Percentiles rank a stretch among this genome's conserved stretches.
Evolutionary conservation across 2,888 invertebrate genomes (phyloP).

Genomic region (Clostera curtula): DNA sequence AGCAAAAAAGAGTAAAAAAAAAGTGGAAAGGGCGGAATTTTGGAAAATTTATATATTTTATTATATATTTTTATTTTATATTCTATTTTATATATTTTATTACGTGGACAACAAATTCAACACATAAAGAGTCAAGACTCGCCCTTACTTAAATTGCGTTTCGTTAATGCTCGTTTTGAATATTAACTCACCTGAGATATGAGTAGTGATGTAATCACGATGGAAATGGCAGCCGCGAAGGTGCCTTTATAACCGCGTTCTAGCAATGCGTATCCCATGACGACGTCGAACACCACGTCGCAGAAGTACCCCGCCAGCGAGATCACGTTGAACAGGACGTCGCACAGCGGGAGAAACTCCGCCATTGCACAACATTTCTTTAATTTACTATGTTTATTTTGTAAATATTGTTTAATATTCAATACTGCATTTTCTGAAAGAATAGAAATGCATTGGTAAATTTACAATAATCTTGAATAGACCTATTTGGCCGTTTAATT

Average conservation of each 20-base stretch:
- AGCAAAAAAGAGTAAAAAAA: no score
- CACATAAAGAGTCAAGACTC: no score
- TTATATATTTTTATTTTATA: no score
- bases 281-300: slow-evolving; percentile 91
- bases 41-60: no score
- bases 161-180: neutral
- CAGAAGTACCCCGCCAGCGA: slow-evolving; percentile 93
- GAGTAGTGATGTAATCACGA: slow-evolving; percentile 82
- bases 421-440: slow-evolving; percentile 26
- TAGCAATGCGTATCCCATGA: slow-evolving; percentile 88
- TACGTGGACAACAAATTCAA: no score
- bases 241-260: slow-evolving; percentile 78
- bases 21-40: no score
- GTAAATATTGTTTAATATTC: slow-evolving; percentile 15
- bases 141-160: neutral
- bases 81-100: no score
- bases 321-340: slow-evolving; percentile 92
- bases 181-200: slow-evolving; percentile 78
- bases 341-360: slow-evolving; percentile 93
- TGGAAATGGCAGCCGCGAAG: slow-evolving; percentile 80
- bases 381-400: slow-evolving; percentile 18
- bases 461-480: no score
- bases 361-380: slow-evolving; percentile 73
- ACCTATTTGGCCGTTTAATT: no score
- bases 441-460: slow-evolving; percentile 1